Conservation (phyloP, 1,140 invertebrate species). For the Venturia canescens region DNA sequence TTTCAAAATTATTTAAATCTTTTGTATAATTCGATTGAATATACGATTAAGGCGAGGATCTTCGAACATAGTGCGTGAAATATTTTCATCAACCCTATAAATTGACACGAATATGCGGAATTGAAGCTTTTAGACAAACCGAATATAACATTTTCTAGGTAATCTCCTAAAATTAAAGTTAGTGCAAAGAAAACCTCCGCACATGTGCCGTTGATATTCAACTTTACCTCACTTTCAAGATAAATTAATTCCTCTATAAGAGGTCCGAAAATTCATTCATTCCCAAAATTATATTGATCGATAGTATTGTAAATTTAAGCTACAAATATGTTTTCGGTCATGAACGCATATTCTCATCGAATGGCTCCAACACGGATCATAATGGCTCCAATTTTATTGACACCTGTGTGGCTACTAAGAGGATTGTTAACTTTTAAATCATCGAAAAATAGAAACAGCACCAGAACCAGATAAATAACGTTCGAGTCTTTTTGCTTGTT, state of each 20-base stretch:
- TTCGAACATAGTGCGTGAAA: slow-evolving; percentile 7
- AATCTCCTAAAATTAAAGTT: slow-evolving; percentile 29
- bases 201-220: background rate
- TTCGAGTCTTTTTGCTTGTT: slow-evolving; percentile 9
- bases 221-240: slow-evolving; percentile 40
- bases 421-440: slow-evolving; percentile 57
- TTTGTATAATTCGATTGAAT: slow-evolving; percentile 9
- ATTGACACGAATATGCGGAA: slow-evolving; percentile 33
- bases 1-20: background rate
- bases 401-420: slow-evolving; percentile 56
- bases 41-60: slow-evolving; percentile 16
- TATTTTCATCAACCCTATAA: slow-evolving; percentile 21
- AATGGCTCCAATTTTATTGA: slow-evolving; percentile 58
- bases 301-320: slow-evolving; percentile 57
- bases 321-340: slow-evolving; percentile 59
- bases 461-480: slow-evolving; percentile 38
- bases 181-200: slow-evolving; percentile 4
- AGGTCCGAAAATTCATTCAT: slow-evolving; percentile 47
- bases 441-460: slow-evolving; percentile 45
- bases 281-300: slow-evolving; percentile 55
- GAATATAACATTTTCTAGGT: slow-evolving; percentile 28
- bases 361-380: slow-evolving; percentile 58
- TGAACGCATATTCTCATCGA: slow-evolving; percentile 50
- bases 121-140: slow-evolving; percentile 24
- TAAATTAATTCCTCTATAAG: slow-evolving; percentile 47